These are phyloP conservation scores for Drosophila glabriapex DNA, from an alignment of 2,888 invertebrate genomes.

Conservation along the genomic window DNA sequence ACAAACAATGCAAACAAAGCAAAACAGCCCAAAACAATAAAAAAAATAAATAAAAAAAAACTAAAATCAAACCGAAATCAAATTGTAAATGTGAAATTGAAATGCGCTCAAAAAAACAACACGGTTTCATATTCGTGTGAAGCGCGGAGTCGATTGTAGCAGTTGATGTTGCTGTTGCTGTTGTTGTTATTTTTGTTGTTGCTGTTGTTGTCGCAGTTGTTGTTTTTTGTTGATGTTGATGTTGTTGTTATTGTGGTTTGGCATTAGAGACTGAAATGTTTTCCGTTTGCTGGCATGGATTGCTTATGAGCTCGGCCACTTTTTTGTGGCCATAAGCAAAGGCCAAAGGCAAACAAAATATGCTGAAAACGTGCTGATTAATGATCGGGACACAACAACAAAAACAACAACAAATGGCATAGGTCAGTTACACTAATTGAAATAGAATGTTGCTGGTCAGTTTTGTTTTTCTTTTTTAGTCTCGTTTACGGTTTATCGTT, in stretches of 20 bases:
- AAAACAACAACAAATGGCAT: constrained; percentile 62
- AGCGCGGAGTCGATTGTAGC: constrained; percentile 14
- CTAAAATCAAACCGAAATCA: constrained; percentile 15
- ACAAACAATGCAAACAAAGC: neutral
- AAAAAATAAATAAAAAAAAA: constrained; percentile 1
- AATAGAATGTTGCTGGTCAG: constrained; percentile 68
- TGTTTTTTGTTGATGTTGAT: constrained; percentile 23
- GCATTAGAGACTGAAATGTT: constrained; percentile 34
- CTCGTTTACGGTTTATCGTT: constrained; percentile 13
- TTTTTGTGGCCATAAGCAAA: constrained; percentile 48
- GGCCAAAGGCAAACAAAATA: constrained; percentile 28
- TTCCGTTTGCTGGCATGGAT: constrained; percentile 13
- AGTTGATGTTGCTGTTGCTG: constrained; percentile 9
- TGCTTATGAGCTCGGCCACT: constrained; percentile 21
- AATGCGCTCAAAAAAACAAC: constrained; percentile 5
- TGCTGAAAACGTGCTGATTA: constrained; percentile 75
- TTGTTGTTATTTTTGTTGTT: neutral
- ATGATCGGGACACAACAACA: constrained; percentile 51
- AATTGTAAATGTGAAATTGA: constrained; percentile 35
- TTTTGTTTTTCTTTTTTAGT: constrained; percentile 7
- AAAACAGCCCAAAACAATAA: neutral
- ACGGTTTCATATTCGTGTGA: constrained; percentile 29
- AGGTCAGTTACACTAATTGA: constrained; percentile 80
- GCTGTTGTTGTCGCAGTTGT: constrained; percentile 25
- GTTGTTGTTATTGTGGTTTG: constrained; percentile 24